Base-by-base conservation (phyloP, 2,888 invertebrate species). In the Eupithecia vulgata region DNA sequence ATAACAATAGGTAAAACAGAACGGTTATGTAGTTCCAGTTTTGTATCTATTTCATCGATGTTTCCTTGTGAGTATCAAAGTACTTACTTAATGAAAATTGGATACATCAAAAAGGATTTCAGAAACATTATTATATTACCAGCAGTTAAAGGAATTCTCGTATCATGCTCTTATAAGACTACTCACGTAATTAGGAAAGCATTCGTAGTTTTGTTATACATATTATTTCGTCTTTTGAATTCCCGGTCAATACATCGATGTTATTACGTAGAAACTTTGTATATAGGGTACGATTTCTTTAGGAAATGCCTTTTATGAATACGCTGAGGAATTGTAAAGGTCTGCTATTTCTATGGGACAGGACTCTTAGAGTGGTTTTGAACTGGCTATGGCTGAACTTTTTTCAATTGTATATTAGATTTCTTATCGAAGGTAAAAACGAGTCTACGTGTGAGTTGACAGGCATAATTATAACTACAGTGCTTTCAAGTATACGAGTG, bases 301-400 rank as follows among this genome's bases (percentile, higher is more conserved):
- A 67, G 74, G 74, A 80, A 78, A 80, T 80, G 78, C 77, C 78
- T 78, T 81, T 79, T 76, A 77, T 79, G 76, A 79, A 79, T 79
- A 78, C 77, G 78, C 71, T 57, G 69, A 74, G 72, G 75, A 75
- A 76, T 77, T 78, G 76, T 77, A 76, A 77, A 74, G 71, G 65
- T 68, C 67, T 67, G 52, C 72, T 25, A 7, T 73, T 73, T 73
- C 64, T 67, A 70, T 70, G 67, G 66, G 40, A 62, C 67, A n/a
- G 69, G 35, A 59, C 64, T 59, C 30, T 65, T 1, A 40, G 52
- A 65, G 65, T 40, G 12, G 13, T 65, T 37, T 57, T 65, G 2
- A 42, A 40, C 40, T 42, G 21, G 65, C 37, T 65, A 40, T 65
- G 10, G 40, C n/a, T n/a, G n/a, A n/a, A n/a, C n/a, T n/a, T n/a